A percentile compares a stretch with the other conserved stretches of the same genome.
phyloP scores from a whole-genome alignment of 2,797 vertebrate genomes.

The Ctenosaura bakeri region DNA sequence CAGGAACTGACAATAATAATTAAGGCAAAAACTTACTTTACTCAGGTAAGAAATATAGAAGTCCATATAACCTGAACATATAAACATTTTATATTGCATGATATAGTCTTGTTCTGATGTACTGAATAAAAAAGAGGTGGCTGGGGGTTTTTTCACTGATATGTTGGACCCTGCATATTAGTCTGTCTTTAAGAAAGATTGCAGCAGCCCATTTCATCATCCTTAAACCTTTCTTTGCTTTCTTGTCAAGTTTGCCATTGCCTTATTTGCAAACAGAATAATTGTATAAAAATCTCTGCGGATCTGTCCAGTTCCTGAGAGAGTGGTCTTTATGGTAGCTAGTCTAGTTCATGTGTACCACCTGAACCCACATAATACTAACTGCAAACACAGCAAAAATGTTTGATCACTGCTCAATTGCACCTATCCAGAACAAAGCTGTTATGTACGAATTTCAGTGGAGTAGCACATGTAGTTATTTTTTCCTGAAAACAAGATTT shows the following conservation, averaged over 20 bases:
- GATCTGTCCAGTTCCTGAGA: neutral
- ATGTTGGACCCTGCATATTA: neutral
- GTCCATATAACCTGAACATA: neutral
- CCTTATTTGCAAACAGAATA: neutral
- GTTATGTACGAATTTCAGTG: neutral
- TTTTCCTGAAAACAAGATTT: too few species aligned
- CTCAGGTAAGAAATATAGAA: neutral
- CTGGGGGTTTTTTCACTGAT: neutral
- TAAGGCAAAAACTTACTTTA: slow-evolving; percentile 29
- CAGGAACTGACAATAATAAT: slow-evolving; percentile 21
- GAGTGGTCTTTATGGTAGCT: neutral
- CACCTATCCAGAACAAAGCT: neutral
- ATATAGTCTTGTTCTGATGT: neutral
- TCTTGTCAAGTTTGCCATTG: neutral
- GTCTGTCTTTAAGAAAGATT: neutral
- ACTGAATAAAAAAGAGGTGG: neutral
- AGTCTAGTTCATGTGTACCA: too few species aligned
- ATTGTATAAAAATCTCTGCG: neutral
- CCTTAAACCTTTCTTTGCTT: neutral
- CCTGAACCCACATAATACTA: neutral
- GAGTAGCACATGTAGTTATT: neutral
- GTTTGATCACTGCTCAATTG: too few species aligned
- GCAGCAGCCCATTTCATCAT: neutral
- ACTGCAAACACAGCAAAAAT: neutral
- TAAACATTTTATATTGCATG: neutral